Base-by-base conservation (phyloP, 2,888 invertebrate genomes). In the Hydrotaea cyrtoneurina region DNA sequence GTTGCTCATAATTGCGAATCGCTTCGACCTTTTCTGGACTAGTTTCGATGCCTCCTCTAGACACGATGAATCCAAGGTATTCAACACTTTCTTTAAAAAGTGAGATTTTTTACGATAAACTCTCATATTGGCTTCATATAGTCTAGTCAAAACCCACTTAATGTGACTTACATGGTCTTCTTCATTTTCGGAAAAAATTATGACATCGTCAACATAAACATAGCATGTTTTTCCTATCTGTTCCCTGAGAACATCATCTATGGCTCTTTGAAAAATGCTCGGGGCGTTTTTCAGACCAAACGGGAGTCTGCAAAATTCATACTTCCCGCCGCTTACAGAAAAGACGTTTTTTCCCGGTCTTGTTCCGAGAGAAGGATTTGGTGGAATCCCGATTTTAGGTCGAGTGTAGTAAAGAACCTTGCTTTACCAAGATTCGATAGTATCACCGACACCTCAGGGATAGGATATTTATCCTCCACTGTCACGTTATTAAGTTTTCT, bases 251-350 rank as follows among this genome's bases (percentile, higher is more conserved):
- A 82, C 66, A 55, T 79, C 64, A 59, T 82, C 69, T 46, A 85
- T 82, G 13, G 81, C 74, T 0, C 77, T 19, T 19, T 85, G 79
- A 15, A 82, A 85, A 31, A 81, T 77, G 11, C 64, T 57, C 10
- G 79, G 72, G 3, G 81, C 78, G 69, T 81, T 82, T 19, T 83
- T 77, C 0, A 81, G 57, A 11, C 80, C 78, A 36, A 80, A 82
- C 5, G 81, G 81, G 3, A 86, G 62, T 36, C 83, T 46, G 19
- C 82, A 86, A 26, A 85, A 83, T 43, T 85, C 86, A 62, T 86
- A 86, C 17, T 85, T 86, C 10, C 77, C 83, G 31, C 78, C 80
- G 19, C 64, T 53, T 0, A 78, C 50, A 0, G 64, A 71, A n/a
- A 1, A 64, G 55, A 0, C 53, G 77, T 57, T 80, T 80, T n/a